Evolutionary conservation across 2,888 invertebrate genomes (phyloP).

Genomic region (Hemithea aestivaria): DNA sequence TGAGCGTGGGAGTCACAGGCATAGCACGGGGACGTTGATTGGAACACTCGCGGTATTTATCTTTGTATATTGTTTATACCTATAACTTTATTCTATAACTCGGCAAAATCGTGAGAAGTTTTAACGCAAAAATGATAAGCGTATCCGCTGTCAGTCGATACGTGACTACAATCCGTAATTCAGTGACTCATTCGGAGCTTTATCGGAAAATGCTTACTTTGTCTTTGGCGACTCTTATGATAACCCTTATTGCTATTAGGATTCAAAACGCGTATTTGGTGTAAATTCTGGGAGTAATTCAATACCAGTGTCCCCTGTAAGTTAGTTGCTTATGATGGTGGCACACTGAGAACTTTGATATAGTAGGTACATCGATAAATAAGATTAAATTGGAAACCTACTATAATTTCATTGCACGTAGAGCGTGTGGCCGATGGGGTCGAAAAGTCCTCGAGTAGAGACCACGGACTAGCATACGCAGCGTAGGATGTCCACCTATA

Average conservation of each 20-base stretch:
- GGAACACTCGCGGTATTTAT: too few species aligned
- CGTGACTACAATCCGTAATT: constrained; percentile 36
- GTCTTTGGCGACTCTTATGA: constrained; percentile 40
- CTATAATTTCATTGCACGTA: too few species aligned
- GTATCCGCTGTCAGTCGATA: constrained; percentile 29
- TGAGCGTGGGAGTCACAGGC: too few species aligned
- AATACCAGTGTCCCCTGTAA: constrained; percentile 21
- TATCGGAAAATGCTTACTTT: constrained; percentile 50
- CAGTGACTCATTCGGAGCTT: constrained; percentile 29
- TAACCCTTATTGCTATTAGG: constrained; percentile 38
- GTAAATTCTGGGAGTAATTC: constrained; percentile 40
- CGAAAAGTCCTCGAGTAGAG: too few species aligned
- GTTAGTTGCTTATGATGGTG: constrained; percentile 7
- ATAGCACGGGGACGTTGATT: too few species aligned
- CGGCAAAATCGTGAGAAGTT: constrained; percentile 15
- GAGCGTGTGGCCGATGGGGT: too few species aligned
- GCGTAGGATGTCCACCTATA: too few species aligned
- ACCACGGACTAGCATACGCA: too few species aligned
- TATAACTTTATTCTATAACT: constrained; percentile 1
- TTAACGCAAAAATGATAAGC: constrained; percentile 33
- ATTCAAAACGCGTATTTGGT: constrained; percentile 40
- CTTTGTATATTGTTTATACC: not conserved
- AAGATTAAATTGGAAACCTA: too few species aligned
- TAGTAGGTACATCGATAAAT: too few species aligned
- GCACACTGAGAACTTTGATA: constrained; percentile 1